These are phyloP conservation scores for Colostygia pectinataria DNA, from an alignment of 2,888 invertebrate genomes.

Conservation along the genomic window DNA sequence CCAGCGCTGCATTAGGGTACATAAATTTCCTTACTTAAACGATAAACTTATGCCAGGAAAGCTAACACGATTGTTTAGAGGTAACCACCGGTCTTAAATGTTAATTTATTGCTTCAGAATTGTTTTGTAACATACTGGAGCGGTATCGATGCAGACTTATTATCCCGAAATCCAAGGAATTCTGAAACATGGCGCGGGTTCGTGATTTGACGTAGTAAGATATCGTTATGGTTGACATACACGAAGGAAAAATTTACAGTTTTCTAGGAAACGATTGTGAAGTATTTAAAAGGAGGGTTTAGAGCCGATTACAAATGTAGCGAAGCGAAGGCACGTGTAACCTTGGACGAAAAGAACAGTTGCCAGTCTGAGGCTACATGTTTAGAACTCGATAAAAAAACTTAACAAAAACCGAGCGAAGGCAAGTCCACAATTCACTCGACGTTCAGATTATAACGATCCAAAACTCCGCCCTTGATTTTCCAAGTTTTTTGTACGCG, in stretches of 20 bases:
- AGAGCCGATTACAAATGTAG: conserved; percentile 33
- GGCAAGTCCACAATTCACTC: conserved; percentile 58
- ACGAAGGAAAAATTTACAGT: conserved; percentile 64
- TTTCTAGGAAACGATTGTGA: conserved; percentile 63
- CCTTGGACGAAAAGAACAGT: conserved; percentile 74
- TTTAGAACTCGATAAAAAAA: conserved; percentile 59
- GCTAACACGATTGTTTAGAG: conserved; percentile 63
- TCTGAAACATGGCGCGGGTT: conserved; percentile 57
- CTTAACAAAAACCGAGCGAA: conserved; percentile 65
- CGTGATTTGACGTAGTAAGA: conserved; percentile 68
- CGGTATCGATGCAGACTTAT: conserved; percentile 31
- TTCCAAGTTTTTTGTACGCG: conserved; percentile 55
- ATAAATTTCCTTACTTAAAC: conserved; percentile 73
- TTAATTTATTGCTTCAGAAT: conserved; percentile 58
- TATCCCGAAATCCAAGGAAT: conserved; percentile 45
- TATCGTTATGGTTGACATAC: conserved; percentile 64
- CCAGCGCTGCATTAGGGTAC: conserved; percentile 72
- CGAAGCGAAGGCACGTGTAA: conserved; percentile 45
- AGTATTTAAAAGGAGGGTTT: conserved; percentile 44
- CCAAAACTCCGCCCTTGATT: conserved; percentile 69
- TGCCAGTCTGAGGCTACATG: conserved; percentile 57
- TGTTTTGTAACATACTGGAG: conserved; percentile 41
- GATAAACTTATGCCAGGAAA: conserved; percentile 63
- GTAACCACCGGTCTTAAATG: conserved; percentile 59
- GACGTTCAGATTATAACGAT: conserved; percentile 70